These are phyloP conservation scores for Darevskia mixta DNA, from an alignment of 2,797 vertebrate species.

Conservation along the genomic window DNA sequence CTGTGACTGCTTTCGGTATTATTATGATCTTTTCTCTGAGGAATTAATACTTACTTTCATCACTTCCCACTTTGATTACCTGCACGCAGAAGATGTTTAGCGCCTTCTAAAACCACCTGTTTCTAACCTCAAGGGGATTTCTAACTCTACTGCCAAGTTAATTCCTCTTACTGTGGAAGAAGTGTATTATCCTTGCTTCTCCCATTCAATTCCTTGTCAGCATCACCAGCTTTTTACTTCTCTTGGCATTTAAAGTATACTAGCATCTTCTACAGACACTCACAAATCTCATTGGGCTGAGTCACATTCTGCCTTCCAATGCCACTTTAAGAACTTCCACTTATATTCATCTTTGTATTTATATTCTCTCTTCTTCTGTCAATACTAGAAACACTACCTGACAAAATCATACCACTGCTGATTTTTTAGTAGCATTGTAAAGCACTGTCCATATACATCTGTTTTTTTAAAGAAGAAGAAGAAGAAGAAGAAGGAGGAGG, in stretches of 20 bases:
- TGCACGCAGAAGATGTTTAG: conserved; percentile 4
- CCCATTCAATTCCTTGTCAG: conserved; percentile 7
- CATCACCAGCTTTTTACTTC: conserved; percentile 1
- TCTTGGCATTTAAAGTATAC: neutral
- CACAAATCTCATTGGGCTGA: neutral
- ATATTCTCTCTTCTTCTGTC: neutral
- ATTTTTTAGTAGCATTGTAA: neutral
- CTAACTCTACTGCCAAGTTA: conserved; percentile 26
- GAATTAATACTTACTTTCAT: conserved; percentile 33
- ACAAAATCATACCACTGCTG: neutral
- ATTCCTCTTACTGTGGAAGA: conserved; percentile 26
- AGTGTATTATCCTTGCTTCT: conserved; percentile 23
- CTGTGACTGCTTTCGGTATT: conserved; percentile 18
- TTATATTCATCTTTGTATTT: neutral
- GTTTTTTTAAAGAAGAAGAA: neutral
- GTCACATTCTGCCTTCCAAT: neutral
- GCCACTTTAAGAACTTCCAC: neutral
- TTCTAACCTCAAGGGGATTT: conserved; percentile 21
- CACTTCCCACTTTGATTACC: conserved; percentile 24
- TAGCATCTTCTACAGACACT: neutral
- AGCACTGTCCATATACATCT: neutral
- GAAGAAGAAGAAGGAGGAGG: too few species aligned
- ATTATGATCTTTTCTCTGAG: conserved; percentile 23
- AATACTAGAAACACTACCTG: neutral
- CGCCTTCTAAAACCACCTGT: conserved; percentile 12